Evolutionary conservation across 1,140 invertebrate species (phyloP).

Genomic region (Drosophila ficusphila): DNA sequence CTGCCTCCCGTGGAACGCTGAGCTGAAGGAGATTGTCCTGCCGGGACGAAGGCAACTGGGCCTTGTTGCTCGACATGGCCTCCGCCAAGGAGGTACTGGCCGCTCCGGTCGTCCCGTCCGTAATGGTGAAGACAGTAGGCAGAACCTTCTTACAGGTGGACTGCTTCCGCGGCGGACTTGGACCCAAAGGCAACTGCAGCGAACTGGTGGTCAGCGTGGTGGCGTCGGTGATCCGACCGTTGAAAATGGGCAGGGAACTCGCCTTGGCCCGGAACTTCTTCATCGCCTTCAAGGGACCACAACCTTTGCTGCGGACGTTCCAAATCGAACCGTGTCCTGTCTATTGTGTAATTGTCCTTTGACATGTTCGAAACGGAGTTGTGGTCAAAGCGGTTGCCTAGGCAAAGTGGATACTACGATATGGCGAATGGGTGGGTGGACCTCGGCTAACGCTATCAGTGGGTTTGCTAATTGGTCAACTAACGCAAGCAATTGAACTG

Average conservation of each 20-base stretch:
- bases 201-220: constrained; percentile 66
- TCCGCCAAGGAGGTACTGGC: constrained; percentile 60
- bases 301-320: constrained; percentile 4
- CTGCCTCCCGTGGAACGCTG: constrained; percentile 40
- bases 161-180: constrained; percentile 3
- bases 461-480: constrained; percentile 42
- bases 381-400: constrained; percentile 73
- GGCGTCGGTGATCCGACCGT: constrained; percentile 75
- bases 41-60: constrained; percentile 3
- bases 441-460: constrained; percentile 14
- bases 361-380: constrained; percentile 40
- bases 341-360: constrained; percentile 35
- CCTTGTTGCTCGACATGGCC: constrained; percentile 54
- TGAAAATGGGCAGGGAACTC: constrained; percentile 75
- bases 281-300: constrained; percentile 43
- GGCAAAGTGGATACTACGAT: neutral
- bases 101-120: constrained; percentile 55
- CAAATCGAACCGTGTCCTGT: constrained; percentile 23
- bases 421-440: neutral
- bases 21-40: constrained; percentile 48
- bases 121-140: constrained; percentile 73
- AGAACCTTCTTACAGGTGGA: constrained; percentile 8
- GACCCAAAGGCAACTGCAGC: constrained; percentile 52
- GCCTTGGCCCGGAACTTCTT: constrained; percentile 75
- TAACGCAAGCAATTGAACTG: constrained; percentile 17